Base-by-base conservation (phyloP, 2,113 vertebrate genomes). In the Cryptoleucopteryx plumbea region DNA sequence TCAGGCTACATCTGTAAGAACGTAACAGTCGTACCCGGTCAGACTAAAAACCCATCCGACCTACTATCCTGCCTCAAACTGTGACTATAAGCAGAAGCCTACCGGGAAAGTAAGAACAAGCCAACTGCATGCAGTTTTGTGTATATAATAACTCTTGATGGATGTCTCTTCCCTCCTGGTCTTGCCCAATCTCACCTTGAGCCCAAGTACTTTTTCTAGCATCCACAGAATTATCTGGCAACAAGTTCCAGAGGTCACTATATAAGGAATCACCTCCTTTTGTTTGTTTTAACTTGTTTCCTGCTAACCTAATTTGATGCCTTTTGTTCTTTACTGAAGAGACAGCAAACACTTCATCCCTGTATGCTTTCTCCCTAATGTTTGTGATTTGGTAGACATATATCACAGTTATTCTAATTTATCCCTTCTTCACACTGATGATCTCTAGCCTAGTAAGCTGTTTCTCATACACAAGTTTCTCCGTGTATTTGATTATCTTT, bases 21-120 rank as follows among this genome's bases (percentile, higher is more conserved):
- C 5, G 0, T 17, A 67, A 36, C 20, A 62, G 14, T 81, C 21
- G 7, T 26, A 66, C 20, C 11, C 0, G 0, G 7, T 62, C 27
- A 78, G 55, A 53, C 15, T 11, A 63, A 62, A 92, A 82, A 19
- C 70, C 40, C 22, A 38, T 27, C 47, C 26, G 59, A 18, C 34
- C 7, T 63, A 40, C 16, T 15, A n/a, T 74, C 16, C n/a, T 63
- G 10, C 29, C 22, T 90, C 45, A 58, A 61, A 59, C 29, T 52
- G 19, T 45, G 27, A 29, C 43, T 72, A 6, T 50, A 43, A 86
- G 20, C 32, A 86, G 58, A 68, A 86, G 10, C 13, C 36, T 45
- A 34, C 9, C 26, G 56, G 23, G 18, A 56, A 7, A 83, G 20
- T 68, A 80, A 23, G 71, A 75, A 21, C 11, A 55, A 88, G 16